A percentile compares a stretch with the other conserved stretches of the same genome.
These are phyloP conservation scores for Rhopalosiphum padi DNA, from an alignment of 1,140 invertebrate genomes.

Conservation along the genomic window DNA sequence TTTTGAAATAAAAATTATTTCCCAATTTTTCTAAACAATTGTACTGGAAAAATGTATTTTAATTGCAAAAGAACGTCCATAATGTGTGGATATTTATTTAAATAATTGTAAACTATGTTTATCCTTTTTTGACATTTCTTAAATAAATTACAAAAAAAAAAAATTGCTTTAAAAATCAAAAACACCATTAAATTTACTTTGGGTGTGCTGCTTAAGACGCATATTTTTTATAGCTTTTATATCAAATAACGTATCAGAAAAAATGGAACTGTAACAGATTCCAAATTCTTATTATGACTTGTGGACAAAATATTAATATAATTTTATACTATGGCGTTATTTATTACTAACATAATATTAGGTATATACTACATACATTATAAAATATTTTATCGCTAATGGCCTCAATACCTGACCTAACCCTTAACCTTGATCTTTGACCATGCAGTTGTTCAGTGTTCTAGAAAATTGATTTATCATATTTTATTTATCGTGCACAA, in stretches of 20 bases:
- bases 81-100: too few species aligned
- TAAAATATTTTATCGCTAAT: not conserved
- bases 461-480: not conserved
- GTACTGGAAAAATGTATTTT: too few species aligned
- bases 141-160: too few species aligned
- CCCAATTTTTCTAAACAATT: too few species aligned
- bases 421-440: not conserved
- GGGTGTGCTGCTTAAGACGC: too few species aligned
- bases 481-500: not conserved
- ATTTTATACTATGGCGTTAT: not conserved
- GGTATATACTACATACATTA: not conserved
- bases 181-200: too few species aligned
- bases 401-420: not conserved
- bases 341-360: not conserved
- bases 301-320: not conserved
- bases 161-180: too few species aligned
- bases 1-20: too few species aligned
- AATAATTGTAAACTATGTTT: too few species aligned
- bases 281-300: not conserved
- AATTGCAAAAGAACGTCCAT: too few species aligned
- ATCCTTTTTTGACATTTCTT: too few species aligned
- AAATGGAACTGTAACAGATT: not conserved
- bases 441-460: not conserved
- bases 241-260: not conserved
- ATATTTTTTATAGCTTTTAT: too few species aligned